Percentiles rank a stretch among this genome's conserved stretches.
These are phyloP conservation scores for Pseudeuparius sepicola DNA, from an alignment of 2,888 invertebrate genomes.

Conservation along the genomic window DNA sequence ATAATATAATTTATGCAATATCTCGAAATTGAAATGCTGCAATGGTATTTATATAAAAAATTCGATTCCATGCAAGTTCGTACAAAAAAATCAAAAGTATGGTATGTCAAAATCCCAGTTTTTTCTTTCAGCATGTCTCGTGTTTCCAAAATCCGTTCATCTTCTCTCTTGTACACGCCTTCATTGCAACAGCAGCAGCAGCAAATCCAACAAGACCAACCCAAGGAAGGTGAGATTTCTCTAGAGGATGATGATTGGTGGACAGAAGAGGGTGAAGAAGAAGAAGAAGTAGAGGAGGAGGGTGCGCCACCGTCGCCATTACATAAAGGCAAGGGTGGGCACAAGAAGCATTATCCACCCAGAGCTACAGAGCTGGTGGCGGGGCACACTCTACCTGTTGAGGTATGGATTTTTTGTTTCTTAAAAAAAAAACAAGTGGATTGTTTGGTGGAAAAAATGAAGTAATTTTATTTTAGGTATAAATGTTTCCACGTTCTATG, in stretches of 20 bases:
- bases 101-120: too few species aligned
- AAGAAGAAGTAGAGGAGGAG: constrained; percentile 28
- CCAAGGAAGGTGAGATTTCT: constrained; percentile 9
- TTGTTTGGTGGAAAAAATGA: constrained; percentile 1
- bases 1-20: too few species aligned
- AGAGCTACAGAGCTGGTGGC: constrained; percentile 35
- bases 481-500: too few species aligned
- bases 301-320: constrained; percentile 23
- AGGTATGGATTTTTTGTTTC: constrained; percentile 26
- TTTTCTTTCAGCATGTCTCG: constrained; percentile 19
- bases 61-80: too few species aligned
- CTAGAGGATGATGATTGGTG: constrained; percentile 36
- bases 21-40: too few species aligned
- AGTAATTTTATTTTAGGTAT: too few species aligned
- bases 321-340: constrained; percentile 10
- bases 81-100: too few species aligned
- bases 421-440: constrained; percentile 1
- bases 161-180: constrained; percentile 20
- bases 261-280: constrained; percentile 36
- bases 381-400: constrained; percentile 34
- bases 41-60: too few species aligned
- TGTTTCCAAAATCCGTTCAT: constrained; percentile 25
- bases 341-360: constrained; percentile 34
- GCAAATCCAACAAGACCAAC: constrained; percentile 12
- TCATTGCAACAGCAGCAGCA: constrained; percentile 1